phyloP scores from a whole-genome alignment of 1,140 invertebrate genomes.

The Aphaenogaster rudis region DNA sequence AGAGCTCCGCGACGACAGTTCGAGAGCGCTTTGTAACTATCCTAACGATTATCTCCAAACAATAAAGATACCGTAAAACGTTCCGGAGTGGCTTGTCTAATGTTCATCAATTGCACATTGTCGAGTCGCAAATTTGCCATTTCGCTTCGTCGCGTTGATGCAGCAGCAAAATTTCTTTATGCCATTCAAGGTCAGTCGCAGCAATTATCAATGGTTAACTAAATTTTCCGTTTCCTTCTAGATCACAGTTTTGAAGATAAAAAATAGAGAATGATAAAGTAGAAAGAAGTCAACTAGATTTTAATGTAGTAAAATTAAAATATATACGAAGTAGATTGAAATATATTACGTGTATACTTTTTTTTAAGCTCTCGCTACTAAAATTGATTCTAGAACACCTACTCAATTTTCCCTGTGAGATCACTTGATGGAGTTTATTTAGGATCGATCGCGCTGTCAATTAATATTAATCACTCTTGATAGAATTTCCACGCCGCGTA shows the following conservation, averaged over 20 bases:
- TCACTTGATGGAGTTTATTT: slow-evolving; percentile 10
- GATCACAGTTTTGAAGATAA: not conserved
- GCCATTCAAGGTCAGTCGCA: slow-evolving; percentile 19
- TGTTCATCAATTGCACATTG: slow-evolving; percentile 10
- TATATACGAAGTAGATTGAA: not conserved
- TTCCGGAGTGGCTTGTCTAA: not conserved
- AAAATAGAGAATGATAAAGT: not conserved
- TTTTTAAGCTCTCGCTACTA: not conserved
- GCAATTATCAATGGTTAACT: not conserved
- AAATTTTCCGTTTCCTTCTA: slow-evolving; percentile 5
- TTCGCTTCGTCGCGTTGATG: slow-evolving; percentile 4
- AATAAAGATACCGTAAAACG: not conserved
- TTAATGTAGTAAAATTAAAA: not conserved
- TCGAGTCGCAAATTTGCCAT: not conserved
- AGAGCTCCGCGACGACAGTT: not conserved
- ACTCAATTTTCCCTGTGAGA: not conserved
- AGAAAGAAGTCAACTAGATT: not conserved
- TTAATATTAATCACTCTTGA: slow-evolving; percentile 10
- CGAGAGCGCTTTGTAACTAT: not conserved
- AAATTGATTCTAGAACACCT: not conserved
- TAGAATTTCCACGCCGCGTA: not conserved
- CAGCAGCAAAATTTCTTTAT: slow-evolving; percentile 14
- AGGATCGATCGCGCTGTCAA: not conserved
- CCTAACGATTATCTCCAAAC: slow-evolving; percentile 4
- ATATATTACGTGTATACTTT: not conserved